Evolutionary conservation across 2,888 invertebrate genomes (phyloP), one percentile per base, ranked within the genome.

Genomic region (Polyommatus iphigenia): DNA sequence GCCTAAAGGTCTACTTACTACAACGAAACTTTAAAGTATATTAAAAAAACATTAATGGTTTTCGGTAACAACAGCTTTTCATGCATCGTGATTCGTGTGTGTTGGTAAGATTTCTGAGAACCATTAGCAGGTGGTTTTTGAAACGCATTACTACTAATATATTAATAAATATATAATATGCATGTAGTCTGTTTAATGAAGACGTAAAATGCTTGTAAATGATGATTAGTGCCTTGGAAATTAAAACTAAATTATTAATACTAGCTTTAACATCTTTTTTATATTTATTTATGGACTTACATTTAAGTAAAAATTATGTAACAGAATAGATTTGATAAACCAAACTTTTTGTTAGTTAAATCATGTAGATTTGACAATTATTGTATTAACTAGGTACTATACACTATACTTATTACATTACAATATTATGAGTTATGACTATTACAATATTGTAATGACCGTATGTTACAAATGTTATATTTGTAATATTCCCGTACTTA

Each of bases 231-330:
- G 18, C 67, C 67, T 67, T 67, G 67, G 62, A 29, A 29, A 67
- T 3, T 29, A 29, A 67, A 67, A 67, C 67, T 67, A 67, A 67
- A 67, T 29, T 67, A 67, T 67, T 67, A 67, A 32, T 67, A 32
- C 67, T 67, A 67, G 67, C 67, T 67, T 67, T 29, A 67, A 15
- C 13, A 29, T 8, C 36, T 10, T 67, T 67, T 67, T 67, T 29
- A 29, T 67, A 29, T 67, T 67, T 29, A 67, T 67, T 67, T 67
- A 67, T 67, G 67, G 67, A 29, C 67, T 67, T 67, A 67, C 32
- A 67, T 67, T 67, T 67, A 67, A 67, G 67, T 67, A 67, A 67
- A 67, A 67, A 29, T 13, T 67, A 29, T 29, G 29, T 67, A 18
- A 32, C 67, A 13, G 29, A 67, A 67, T 67, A 24, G 62, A 62